phyloP scores from a whole-genome alignment of 2,113 vertebrate species.

The Leuciscus idus region DNA sequence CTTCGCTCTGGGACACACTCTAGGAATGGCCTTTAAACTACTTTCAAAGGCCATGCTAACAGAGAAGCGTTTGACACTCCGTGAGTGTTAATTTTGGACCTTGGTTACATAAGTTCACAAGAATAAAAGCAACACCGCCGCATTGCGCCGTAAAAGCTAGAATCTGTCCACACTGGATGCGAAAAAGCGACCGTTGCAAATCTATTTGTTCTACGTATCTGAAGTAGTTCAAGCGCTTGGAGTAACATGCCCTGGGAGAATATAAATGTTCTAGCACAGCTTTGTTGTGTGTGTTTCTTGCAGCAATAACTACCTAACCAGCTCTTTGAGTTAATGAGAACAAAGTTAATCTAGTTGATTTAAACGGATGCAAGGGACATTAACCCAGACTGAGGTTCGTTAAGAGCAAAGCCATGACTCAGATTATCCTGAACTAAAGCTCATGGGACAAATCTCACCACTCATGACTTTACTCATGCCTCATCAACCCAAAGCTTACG shows the following conservation, averaged over 20 bases:
- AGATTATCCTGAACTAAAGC: conserved; percentile 2
- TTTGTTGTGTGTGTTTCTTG: neutral
- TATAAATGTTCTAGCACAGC: neutral
- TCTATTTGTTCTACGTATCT: too few relatives aligned
- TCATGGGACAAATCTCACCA: neutral
- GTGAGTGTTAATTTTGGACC: neutral
- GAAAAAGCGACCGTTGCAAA: too few relatives aligned
- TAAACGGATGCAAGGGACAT: conserved; percentile 2
- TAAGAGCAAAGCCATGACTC: conserved; percentile 1
- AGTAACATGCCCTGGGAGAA: neutral
- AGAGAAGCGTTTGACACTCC: neutral
- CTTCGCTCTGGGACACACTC: neutral
- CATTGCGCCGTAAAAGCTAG: too few relatives aligned
- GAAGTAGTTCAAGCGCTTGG: too few relatives aligned
- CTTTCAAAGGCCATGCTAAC: conserved; percentile 1
- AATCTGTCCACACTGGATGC: too few relatives aligned
- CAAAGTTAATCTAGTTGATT: neutral
- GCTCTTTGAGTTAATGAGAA: neutral
- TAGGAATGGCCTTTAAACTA: conserved; percentile 9
- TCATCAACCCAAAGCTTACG: neutral
- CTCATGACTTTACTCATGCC: conserved; percentile 7
- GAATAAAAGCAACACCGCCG: neutral
- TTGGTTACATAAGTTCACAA: neutral
- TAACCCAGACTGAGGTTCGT: neutral
- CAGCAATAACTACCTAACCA: neutral